Conservation (phyloP, 2,797 vertebrate genomes). For the Tragelaphus oryx region DNA sequence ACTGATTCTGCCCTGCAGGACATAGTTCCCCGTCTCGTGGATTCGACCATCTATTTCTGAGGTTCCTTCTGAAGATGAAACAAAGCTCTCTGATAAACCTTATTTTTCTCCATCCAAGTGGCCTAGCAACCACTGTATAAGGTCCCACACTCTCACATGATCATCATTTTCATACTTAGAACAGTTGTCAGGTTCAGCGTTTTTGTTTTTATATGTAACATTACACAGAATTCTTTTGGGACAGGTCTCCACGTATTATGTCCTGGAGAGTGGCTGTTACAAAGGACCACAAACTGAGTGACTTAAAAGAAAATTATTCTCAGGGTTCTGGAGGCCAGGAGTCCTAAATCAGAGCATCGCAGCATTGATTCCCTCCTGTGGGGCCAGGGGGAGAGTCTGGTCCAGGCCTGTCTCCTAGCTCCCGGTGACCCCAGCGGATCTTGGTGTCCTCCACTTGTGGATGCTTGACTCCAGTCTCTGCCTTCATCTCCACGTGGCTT, state of each 20-base stretch:
- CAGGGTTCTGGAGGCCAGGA: background rate
- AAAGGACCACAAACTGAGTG: background rate
- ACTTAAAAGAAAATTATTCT: background rate
- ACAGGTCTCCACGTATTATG: background rate
- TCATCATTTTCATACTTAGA: constrained; percentile 42
- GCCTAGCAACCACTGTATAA: background rate
- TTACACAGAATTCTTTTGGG: constrained; percentile 33
- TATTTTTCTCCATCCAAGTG: background rate
- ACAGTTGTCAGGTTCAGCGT: constrained; percentile 15
- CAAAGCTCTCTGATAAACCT: background rate
- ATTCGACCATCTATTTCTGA: background rate
- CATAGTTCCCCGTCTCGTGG: background rate
- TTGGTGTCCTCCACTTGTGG: background rate
- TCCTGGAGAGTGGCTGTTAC: background rate
- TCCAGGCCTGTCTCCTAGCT: background rate
- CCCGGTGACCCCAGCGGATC: background rate
- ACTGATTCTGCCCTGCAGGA: background rate
- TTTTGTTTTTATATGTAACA: constrained; percentile 43
- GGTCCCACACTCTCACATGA: background rate
- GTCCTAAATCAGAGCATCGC: background rate
- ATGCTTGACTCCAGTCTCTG: background rate
- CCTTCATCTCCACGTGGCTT: background rate
- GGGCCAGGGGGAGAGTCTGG: background rate
- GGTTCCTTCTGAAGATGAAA: background rate
- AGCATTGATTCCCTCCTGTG: background rate